A percentile compares a stretch with the other conserved stretches of the same genome.
phyloP scores from a whole-genome alignment of 2,888 invertebrate species.

The Mythimna vitellina region DNA sequence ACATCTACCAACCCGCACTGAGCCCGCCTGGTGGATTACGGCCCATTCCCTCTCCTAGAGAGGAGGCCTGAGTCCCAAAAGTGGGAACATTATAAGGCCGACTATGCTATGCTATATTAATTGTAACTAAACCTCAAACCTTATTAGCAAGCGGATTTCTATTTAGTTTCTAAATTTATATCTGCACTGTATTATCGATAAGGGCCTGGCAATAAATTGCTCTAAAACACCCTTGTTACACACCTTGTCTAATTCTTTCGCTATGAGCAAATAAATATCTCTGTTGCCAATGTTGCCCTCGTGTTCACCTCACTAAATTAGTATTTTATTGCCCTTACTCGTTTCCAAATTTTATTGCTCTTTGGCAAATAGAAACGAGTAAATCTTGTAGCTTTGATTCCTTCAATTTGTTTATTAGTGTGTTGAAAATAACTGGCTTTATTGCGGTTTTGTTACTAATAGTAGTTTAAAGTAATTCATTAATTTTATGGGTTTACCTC shows the following conservation, averaged over 20 bases:
- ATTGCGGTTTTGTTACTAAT: conserved; percentile 14
- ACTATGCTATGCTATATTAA: no score
- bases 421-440: conserved; percentile 61
- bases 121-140: not conserved
- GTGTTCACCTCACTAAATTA: conserved; percentile 61
- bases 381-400: conserved; percentile 58
- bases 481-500: not conserved
- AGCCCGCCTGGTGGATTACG: no score
- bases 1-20: no score
- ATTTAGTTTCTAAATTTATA: not conserved
- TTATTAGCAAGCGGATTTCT: not conserved
- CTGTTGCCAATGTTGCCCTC: conserved; percentile 59
- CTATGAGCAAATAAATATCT: conserved; percentile 49
- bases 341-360: conserved; percentile 64
- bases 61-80: no score
- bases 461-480: conserved; percentile 17
- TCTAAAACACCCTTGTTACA: conserved; percentile 29
- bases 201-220: conserved; percentile 7
- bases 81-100: no score
- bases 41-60: no score
- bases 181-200: not conserved
- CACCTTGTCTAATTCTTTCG: conserved; percentile 59
- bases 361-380: conserved; percentile 59
- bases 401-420: conserved; percentile 51
- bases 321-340: conserved; percentile 63